phyloP scores from a whole-genome alignment of 1,140 invertebrate genomes.

The Lepidurus arcticus region DNA sequence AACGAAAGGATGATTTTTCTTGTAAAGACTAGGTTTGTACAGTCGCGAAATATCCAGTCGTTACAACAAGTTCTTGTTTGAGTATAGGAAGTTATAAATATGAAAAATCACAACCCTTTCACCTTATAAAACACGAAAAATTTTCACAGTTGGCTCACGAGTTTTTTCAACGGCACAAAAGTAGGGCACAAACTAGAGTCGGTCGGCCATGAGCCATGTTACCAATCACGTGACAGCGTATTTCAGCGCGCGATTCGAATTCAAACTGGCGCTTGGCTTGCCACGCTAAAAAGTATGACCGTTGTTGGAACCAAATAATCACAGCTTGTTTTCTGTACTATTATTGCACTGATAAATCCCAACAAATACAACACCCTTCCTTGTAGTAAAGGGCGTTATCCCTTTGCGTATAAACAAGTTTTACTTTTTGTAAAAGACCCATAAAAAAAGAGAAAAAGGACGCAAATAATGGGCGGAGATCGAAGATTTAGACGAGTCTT shows the following conservation, averaged over 20 bases:
- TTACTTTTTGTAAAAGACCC: too few species aligned
- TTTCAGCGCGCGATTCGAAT: background rate
- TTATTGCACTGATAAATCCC: too few species aligned
- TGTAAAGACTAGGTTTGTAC: background rate
- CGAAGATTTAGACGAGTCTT: too few species aligned
- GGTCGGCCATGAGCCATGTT: constrained; percentile 1
- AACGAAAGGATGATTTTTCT: background rate
- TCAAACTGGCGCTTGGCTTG: background rate
- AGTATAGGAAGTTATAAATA: background rate
- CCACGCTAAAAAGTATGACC: too few species aligned
- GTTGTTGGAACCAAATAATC: background rate
- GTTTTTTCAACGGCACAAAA: constrained; percentile 7
- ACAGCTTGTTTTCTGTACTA: too few species aligned
- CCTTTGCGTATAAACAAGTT: too few species aligned
- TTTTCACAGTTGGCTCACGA: constrained; percentile 1
- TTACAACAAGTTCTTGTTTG: background rate
- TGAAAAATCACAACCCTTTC: background rate
- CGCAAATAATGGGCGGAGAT: too few species aligned
- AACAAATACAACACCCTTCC: too few species aligned
- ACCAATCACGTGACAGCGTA: background rate
- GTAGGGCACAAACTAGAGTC: background rate
- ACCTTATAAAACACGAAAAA: constrained; percentile 5
- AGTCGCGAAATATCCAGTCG: background rate
- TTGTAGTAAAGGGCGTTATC: too few species aligned
- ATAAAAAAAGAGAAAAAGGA: too few species aligned